Conservation (phyloP, 2,888 invertebrate species). For the Agriopis marginaria region DNA sequence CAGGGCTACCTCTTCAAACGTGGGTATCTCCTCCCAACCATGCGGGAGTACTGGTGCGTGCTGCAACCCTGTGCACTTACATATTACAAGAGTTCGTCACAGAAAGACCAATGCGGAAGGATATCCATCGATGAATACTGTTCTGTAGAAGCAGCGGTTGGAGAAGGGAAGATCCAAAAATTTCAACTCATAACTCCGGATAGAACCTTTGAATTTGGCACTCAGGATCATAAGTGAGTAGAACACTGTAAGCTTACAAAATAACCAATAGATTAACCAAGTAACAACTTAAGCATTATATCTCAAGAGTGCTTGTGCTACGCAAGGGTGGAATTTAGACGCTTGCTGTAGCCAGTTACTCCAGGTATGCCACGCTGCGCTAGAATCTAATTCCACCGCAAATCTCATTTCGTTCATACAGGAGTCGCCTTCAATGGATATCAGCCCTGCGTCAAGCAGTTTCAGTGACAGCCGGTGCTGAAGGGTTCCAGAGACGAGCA, state of each 20-base stretch:
- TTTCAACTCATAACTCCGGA: slow-evolving; percentile 90
- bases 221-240: slow-evolving; percentile 90
- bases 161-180: slow-evolving; percentile 85
- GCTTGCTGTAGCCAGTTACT: too few relatives aligned
- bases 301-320: too few relatives aligned
- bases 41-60: slow-evolving; percentile 93
- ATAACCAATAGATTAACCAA: too few relatives aligned
- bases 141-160: slow-evolving; percentile 87
- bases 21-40: slow-evolving; percentile 91
- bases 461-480: slow-evolving; percentile 89
- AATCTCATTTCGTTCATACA: slow-evolving; percentile 44
- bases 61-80: slow-evolving; percentile 90
- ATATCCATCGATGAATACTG: slow-evolving; percentile 89
- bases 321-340: too few relatives aligned
- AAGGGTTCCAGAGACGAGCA: slow-evolving; percentile 89
- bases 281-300: too few relatives aligned
- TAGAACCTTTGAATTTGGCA: slow-evolving; percentile 90
- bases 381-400: neutral
- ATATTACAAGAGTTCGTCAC: slow-evolving; percentile 90
- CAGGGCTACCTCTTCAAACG: slow-evolving; percentile 91
- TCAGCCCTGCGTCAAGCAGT: slow-evolving; percentile 91
- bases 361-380: too few relatives aligned
- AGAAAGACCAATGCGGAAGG: slow-evolving; percentile 89
- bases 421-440: slow-evolving; percentile 91
- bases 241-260: neutral